Evolutionary conservation across 2,888 invertebrate species (phyloP), one percentile per base, ranked within the genome.

Genomic region (Phaonia tiefii): DNA sequence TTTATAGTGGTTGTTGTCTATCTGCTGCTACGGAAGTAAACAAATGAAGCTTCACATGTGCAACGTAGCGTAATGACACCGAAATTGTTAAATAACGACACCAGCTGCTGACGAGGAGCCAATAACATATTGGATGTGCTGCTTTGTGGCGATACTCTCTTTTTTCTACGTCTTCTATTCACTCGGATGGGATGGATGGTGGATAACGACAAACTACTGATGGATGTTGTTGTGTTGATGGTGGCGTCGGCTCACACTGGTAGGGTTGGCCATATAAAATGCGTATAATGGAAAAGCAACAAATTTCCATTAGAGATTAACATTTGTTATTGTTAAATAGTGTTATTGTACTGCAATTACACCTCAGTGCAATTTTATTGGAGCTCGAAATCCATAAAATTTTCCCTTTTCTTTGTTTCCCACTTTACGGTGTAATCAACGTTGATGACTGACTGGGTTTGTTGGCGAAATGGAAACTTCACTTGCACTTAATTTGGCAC

Each of bases 11-110:
- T 2, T 54, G 37, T n/a, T 79, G 26, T 58, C 83, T 85, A 7
- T n/a, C 22, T 76, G 80, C 22, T 76, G 80, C 83, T 85, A 74
- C 58, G 67, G 81, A 82, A 70, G 82, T 72, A 63, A 79, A 73
- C 56, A 79, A 81, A 75, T 82, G 82, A 84, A 83, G 80, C 86
- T 86, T 85, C 85, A 84, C 87, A 84, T 85, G 84, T 77, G 84
- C 87, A 88, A 81, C 86, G 86, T 86, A 87, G 86, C 87, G 87
- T 86, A 85, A 65, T 83, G 75, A 67, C 80, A 82, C 63, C 79
- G 82, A 82, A 67, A 31, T 42, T 39, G 26, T 22, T 42, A 56
- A 56, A 66, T 49, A 42, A 54, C 26, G 15, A 60, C 3, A 25
- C 13, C 20, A 25, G 15, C 22, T 31, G n/a, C 22, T 46, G 25